Percentiles rank a stretch among this genome's conserved stretches.
phyloP scores from a whole-genome alignment of 2,113 vertebrate species.

The Morphnarchus princeps region DNA sequence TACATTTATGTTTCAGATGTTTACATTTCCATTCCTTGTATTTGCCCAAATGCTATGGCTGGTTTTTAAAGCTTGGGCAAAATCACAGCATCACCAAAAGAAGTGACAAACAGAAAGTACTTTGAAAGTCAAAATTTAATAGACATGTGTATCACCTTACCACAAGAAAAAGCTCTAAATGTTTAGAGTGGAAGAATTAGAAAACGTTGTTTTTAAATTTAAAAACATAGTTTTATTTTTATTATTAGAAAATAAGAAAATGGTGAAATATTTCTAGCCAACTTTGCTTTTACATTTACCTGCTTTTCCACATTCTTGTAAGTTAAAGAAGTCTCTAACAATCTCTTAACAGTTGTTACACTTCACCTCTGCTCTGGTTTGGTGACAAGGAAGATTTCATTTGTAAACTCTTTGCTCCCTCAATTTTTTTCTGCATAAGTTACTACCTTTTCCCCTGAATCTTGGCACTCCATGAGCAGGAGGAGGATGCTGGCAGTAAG shows the following conservation, averaged over 20 bases:
- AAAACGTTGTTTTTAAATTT: neutral
- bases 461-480: neutral
- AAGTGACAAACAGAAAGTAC: neutral
- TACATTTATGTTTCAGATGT: neutral
- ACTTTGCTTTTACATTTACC: neutral
- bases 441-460: neutral
- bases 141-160: neutral
- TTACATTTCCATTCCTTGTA: neutral
- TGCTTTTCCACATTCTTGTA: neutral
- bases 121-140: neutral
- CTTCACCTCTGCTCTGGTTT: neutral
- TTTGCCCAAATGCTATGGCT: neutral
- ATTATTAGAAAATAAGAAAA: neutral
- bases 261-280: neutral
- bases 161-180: neutral
- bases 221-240: neutral
- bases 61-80: neutral
- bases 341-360: neutral
- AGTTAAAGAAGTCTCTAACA: neutral
- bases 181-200: neutral
- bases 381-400: neutral
- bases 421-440: neutral
- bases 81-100: neutral
- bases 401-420: neutral
- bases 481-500: neutral